Conservation (phyloP, 2,888 invertebrate genomes). For the Phytoseiulus persimilis region DNA sequence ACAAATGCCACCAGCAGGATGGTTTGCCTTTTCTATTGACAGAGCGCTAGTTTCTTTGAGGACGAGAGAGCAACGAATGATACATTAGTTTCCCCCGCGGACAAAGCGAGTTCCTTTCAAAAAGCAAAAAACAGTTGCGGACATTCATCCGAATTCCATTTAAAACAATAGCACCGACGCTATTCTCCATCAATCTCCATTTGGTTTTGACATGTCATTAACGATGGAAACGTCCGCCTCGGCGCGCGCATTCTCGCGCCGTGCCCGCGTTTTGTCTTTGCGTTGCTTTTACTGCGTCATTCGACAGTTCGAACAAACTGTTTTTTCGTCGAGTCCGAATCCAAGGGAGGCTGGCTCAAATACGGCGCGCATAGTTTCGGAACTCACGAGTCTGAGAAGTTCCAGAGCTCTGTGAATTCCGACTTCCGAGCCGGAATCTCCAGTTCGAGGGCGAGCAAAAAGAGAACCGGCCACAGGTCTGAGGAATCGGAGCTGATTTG, state of each 20-base stretch:
- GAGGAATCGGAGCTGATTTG: no score
- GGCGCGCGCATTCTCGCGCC: background rate
- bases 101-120: background rate
- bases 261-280: no score
- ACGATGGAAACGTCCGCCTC: background rate
- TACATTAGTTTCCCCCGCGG: background rate
- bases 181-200: background rate
- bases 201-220: background rate
- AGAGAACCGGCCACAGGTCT: no score
- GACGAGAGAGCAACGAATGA: background rate
- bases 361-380: no score
- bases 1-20: no score
- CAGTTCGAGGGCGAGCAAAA: no score
- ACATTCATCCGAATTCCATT: background rate
- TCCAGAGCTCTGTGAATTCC: no score
- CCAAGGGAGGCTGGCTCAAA: no score
- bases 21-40: background rate
- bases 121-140: background rate
- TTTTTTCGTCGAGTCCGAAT: no score
- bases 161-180: background rate
- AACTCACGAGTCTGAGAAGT: no score
- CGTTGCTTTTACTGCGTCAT: background rate
- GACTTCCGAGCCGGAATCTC: no score
- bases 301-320: background rate
- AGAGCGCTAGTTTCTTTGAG: background rate